Evolutionary conservation across 2,113 vertebrate species (phyloP).

Genomic region (Maccullochella peelii): DNA sequence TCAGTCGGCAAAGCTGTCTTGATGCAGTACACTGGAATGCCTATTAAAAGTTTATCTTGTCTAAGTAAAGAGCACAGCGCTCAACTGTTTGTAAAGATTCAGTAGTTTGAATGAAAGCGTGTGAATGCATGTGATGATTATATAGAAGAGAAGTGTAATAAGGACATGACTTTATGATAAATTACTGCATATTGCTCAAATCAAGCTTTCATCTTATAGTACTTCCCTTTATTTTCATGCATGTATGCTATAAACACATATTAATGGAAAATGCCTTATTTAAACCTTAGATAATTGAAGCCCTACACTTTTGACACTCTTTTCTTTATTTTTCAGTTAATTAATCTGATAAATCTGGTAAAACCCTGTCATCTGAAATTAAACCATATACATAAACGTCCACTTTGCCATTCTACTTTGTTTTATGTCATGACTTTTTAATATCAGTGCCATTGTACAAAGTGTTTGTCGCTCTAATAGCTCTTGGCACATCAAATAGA

Average conservation of each 20-base stretch:
- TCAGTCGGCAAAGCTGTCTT: constrained; percentile 68
- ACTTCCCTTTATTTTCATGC: not conserved
- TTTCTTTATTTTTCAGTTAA: not conserved
- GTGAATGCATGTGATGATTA: constrained; percentile 9
- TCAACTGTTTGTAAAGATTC: constrained; percentile 50
- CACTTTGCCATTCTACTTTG: too few species aligned
- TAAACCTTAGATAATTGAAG: not conserved
- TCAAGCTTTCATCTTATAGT: not conserved
- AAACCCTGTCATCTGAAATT: not conserved
- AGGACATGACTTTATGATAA: not conserved
- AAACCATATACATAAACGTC: not conserved
- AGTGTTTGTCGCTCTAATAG: constrained; percentile 36
- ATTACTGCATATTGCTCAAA: not conserved
- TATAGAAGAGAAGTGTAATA: not conserved
- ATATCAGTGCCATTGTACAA: not conserved
- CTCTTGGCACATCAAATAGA: constrained; percentile 49
- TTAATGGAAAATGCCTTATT: not conserved
- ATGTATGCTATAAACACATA: not conserved
- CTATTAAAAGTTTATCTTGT: constrained; percentile 70
- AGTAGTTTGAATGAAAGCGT: constrained; percentile 38
- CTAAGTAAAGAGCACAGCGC: constrained; percentile 33
- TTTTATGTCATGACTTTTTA: constrained; percentile 15
- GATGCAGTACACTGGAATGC: constrained; percentile 37
- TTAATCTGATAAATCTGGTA: not conserved
- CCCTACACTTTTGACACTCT: not conserved